phyloP scores from a whole-genome alignment of 2,113 vertebrate genomes.

The Oryzias javanicus region DNA sequence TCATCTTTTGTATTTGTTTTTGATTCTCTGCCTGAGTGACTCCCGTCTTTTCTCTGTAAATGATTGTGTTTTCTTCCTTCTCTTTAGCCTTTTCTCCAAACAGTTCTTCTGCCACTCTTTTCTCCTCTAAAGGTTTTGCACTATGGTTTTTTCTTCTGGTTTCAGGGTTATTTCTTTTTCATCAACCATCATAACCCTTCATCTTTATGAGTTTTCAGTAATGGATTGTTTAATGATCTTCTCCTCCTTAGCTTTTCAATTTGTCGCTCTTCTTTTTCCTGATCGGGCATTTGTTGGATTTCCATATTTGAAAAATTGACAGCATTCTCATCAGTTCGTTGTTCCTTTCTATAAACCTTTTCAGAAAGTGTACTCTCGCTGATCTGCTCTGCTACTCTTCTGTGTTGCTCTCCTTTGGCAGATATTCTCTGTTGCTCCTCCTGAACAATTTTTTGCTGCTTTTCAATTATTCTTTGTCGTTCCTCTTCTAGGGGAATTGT shows the following conservation, averaged over 20 bases:
- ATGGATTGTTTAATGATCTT: conserved; percentile 4
- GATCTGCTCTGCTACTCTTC: not conserved
- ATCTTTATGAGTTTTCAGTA: conserved; percentile 4
- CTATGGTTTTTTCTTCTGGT: conserved; percentile 16
- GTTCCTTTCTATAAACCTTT: conserved; percentile 6
- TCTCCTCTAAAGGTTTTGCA: conserved; percentile 13
- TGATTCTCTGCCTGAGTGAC: conserved; percentile 24
- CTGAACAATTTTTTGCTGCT: not conserved
- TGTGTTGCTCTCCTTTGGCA: not conserved
- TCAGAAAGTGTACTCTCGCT: not conserved
- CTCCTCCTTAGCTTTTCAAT: conserved; percentile 8
- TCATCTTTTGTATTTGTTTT: conserved; percentile 38
- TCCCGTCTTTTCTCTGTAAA: conserved; percentile 29
- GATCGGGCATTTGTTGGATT: conserved; percentile 5
- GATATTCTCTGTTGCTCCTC: conserved; percentile 2
- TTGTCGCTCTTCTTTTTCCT: not conserved
- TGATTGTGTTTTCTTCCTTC: conserved; percentile 10
- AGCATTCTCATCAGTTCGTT: conserved; percentile 9
- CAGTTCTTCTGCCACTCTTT: conserved; percentile 4
- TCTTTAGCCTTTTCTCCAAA: conserved; percentile 10
- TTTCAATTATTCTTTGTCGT: not conserved
- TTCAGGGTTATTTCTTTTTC: conserved; percentile 26
- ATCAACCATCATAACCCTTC: not conserved
- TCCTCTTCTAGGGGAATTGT: no score
- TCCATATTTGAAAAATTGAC: conserved; percentile 7